A percentile compares a stretch with the other conserved stretches of the same genome.
These are phyloP conservation scores for Drosophila mercatorum DNA, from an alignment of 2,888 invertebrate species.

Conservation along the genomic window DNA sequence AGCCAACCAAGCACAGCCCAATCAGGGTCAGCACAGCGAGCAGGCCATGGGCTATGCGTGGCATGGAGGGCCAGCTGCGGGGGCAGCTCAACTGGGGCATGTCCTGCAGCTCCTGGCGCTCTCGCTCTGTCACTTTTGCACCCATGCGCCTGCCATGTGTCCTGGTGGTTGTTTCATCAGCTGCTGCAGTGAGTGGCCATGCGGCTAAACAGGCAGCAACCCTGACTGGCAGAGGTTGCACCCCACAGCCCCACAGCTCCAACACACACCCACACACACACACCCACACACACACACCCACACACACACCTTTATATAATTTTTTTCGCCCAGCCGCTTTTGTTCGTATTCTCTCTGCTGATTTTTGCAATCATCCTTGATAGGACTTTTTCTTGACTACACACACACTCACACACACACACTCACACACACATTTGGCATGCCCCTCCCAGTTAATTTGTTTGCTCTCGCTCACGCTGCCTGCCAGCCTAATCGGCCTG, in stretches of 20 bases:
- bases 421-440: conserved; percentile 35
- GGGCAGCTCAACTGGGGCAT: conserved; percentile 3
- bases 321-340: conserved; percentile 34
- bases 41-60: conserved; percentile 4
- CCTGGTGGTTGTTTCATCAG: conserved; percentile 61
- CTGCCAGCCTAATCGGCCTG: conserved; percentile 19
- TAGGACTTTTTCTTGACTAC: conserved; percentile 48
- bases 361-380: conserved; percentile 77
- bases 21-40: conserved; percentile 61
- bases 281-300: not conserved
- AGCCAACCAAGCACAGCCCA: conserved; percentile 64
- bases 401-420: not conserved
- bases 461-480: conserved; percentile 51
- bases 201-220: conserved; percentile 65
- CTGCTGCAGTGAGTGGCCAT: conserved; percentile 67
- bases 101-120: conserved; percentile 28
- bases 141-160: conserved; percentile 34
- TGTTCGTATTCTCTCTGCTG: conserved; percentile 57
- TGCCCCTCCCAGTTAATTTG: conserved; percentile 80
- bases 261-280: not conserved
- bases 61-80: not conserved
- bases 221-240: conserved; percentile 27
- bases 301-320: not conserved
- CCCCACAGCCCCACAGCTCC: conserved; percentile 1
- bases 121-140: conserved; percentile 70